Conservation (phyloP, 37 sponge, comb jelly and placozoan genomes). For the Chondrilla cf. caribensis region DNA sequence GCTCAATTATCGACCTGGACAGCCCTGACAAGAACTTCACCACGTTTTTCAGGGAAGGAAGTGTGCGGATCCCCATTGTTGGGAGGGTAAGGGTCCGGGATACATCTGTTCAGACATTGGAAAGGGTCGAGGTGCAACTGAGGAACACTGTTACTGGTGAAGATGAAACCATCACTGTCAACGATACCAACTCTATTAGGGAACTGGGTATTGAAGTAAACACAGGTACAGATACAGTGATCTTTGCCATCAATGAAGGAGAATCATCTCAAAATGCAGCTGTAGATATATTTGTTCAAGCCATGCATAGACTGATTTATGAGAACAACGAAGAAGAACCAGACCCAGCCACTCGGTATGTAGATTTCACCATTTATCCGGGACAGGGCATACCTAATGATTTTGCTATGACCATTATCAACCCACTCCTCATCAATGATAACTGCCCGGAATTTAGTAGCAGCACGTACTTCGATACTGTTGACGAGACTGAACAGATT, state of each 20-base stretch:
- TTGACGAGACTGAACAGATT: slow-evolving; percentile 16
- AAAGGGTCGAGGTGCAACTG: slow-evolving; percentile 51
- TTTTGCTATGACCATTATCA: slow-evolving; percentile 43
- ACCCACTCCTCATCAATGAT: slow-evolving; percentile 61
- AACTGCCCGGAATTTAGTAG: slow-evolving; percentile 47
- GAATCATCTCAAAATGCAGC: slow-evolving; percentile 8
- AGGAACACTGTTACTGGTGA: slow-evolving; percentile 31
- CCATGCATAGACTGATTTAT: slow-evolving; percentile 47
- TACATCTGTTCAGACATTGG: slow-evolving; percentile 42
- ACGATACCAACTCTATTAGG: background rate
- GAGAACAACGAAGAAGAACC: slow-evolving; percentile 63
- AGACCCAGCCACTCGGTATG: slow-evolving; percentile 39
- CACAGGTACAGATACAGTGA: slow-evolving; percentile 45
- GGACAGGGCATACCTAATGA: slow-evolving; percentile 72
- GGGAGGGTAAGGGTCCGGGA: slow-evolving; percentile 37
- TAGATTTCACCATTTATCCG: slow-evolving; percentile 59
- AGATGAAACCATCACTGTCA: slow-evolving; percentile 26
- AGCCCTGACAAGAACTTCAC: slow-evolving; percentile 56
- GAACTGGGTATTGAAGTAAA: slow-evolving; percentile 53
- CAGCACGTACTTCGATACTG: background rate
- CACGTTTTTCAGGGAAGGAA: slow-evolving; percentile 45
- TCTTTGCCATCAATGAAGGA: slow-evolving; percentile 31
- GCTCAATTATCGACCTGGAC: slow-evolving; percentile 57
- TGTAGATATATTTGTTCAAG: slow-evolving; percentile 32
- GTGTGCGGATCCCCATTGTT: background rate